phyloP scores from a whole-genome alignment of 2,113 vertebrate genomes.

The Cisticola juncidis region DNA sequence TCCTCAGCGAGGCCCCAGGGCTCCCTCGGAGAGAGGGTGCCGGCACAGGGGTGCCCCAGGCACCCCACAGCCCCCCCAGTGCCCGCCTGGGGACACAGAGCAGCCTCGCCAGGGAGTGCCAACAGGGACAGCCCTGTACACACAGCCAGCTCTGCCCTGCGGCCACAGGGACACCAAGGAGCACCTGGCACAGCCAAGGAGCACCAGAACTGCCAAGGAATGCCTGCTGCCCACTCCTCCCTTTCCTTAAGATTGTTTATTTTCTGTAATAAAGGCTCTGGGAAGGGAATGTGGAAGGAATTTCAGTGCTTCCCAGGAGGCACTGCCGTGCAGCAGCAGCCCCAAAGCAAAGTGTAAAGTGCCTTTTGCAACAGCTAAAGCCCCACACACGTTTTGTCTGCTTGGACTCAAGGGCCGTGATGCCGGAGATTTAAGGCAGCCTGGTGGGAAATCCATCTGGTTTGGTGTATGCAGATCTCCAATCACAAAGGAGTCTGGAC shows the following conservation, averaged over 20 bases:
- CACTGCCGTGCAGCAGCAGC: background rate
- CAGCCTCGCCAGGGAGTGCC: background rate
- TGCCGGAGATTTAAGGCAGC: background rate
- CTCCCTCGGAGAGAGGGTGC: background rate
- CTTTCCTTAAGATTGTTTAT: background rate
- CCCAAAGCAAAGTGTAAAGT: background rate
- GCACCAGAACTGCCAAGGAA: background rate
- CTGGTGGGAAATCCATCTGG: background rate
- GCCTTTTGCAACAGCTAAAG: background rate
- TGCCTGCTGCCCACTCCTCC: background rate
- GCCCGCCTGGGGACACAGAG: rapidly evolving
- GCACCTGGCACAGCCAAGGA: background rate
- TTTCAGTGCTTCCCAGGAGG: background rate
- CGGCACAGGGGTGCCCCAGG: background rate
- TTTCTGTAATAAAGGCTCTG: background rate
- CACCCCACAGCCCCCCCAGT: background rate
- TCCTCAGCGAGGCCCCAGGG: background rate
- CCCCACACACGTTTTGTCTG: background rate
- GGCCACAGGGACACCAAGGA: background rate
- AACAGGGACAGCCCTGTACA: background rate
- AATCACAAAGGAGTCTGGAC: background rate
- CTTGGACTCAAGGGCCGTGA: background rate
- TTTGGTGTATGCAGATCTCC: background rate
- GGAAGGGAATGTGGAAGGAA: background rate
- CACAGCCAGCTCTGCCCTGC: background rate